Evolutionary conservation across 2,888 invertebrate genomes (phyloP), one percentile per base, ranked within the genome.

Genomic region (Globia sparganii): DNA sequence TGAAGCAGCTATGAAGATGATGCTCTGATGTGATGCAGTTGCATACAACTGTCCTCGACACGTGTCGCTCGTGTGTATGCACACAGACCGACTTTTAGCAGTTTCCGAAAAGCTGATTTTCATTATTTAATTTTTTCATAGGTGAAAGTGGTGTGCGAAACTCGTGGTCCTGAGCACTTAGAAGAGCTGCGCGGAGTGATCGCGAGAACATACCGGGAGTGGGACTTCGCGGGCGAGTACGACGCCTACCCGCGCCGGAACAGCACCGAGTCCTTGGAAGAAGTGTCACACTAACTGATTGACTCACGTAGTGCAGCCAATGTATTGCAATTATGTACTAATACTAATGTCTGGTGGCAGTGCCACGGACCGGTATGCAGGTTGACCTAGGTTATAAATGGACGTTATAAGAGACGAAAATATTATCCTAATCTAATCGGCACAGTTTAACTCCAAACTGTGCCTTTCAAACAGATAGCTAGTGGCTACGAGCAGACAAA

Each of bases 71-170:
- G 25, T 9, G 53, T 25, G 9, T 53, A 25, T 25, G 25, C 3
- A n/a, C 4, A n/a, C 28, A 58, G 6, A 58, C 15, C 15, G 4
- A 37, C 8, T 40, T 25, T 18, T 3, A 34, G 46, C 34, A 49
- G 21, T 11, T 53, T 15, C 21, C 1, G 21, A 21, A 31, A 6
- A 40, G 8, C 8, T 43, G 9, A 37, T 13, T 28, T 56, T 46
- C 6, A n/a, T 75, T 4, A 18, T 25, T 75, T 4, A 15, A 13
- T 25, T 46, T 37, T 71, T 46, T 89, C 25, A 4, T 15, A 98
- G 98, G 98, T 99, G 0, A 98, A 98, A 94, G 98, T 99, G 25
- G 98, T 99, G 1, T 98, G 98, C 89, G 99, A 99, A 94, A 99
- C 99, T 0, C 97, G 98, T 74, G 99, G 99, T 85, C 97, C 97